A percentile compares a stretch with the other conserved stretches of the same genome.
Evolutionary conservation across 1,140 invertebrate species (phyloP).

Genomic region (Calliopsis andreniformis): DNA sequence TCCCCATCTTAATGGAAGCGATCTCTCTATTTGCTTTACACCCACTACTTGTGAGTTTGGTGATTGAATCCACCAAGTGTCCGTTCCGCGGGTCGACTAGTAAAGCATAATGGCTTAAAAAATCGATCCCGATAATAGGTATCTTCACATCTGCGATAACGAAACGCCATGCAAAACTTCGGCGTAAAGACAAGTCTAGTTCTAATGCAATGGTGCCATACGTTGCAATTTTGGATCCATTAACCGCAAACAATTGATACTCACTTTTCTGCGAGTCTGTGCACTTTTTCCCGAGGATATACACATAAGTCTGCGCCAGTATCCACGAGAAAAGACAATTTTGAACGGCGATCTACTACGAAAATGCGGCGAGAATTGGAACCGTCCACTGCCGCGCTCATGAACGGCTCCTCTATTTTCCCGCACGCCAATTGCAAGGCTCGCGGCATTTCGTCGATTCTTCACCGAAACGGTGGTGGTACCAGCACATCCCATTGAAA

Average conservation of each 20-base stretch:
- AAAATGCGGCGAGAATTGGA: slow-evolving; percentile 28
- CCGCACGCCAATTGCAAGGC: background rate
- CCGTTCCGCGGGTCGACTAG: slow-evolving; percentile 63
- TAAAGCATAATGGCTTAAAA: slow-evolving; percentile 64
- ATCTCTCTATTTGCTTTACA: background rate
- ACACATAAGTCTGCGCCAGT: slow-evolving; percentile 45
- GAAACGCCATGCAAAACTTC: slow-evolving; percentile 70
- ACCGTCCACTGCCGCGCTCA: background rate
- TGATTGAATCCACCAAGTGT: slow-evolving; percentile 65
- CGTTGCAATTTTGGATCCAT: slow-evolving; percentile 64
- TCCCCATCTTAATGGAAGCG: background rate
- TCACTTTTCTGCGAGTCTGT: slow-evolving; percentile 13
- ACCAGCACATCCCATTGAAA: background rate
- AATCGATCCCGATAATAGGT: slow-evolving; percentile 10
- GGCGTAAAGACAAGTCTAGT: slow-evolving; percentile 66
- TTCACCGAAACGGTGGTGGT: background rate
- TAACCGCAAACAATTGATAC: slow-evolving; percentile 57
- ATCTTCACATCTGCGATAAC: slow-evolving; percentile 70
- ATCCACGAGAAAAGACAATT: slow-evolving; percentile 34
- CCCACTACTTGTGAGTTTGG: background rate
- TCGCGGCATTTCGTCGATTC: background rate
- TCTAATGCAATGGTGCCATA: slow-evolving; percentile 60
- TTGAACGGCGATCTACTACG: slow-evolving; percentile 18
- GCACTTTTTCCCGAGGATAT: slow-evolving; percentile 15
- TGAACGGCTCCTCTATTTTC: slow-evolving; percentile 11